phyloP scores from a whole-genome alignment of 2,888 invertebrate species.

The Leucophora obtusa region DNA sequence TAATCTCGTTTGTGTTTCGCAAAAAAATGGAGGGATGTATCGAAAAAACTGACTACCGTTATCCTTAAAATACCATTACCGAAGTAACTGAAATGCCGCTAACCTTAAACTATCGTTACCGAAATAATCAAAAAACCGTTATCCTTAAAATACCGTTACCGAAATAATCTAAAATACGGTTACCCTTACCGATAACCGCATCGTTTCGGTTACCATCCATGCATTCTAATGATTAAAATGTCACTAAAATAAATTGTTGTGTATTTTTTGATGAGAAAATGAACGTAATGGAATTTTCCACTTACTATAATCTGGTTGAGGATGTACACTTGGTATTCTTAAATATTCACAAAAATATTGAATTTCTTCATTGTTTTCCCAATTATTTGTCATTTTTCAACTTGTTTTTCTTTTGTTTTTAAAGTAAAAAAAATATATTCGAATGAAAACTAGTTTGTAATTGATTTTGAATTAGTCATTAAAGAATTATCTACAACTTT shows the following conservation, averaged over 20 bases:
- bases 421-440: background rate
- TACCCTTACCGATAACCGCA: too few species aligned
- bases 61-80: too few species aligned
- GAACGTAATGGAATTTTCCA: background rate
- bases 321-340: slow-evolving; percentile 92
- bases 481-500: background rate
- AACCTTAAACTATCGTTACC: too few species aligned
- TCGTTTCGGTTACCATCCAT: too few species aligned
- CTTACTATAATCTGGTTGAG: slow-evolving; percentile 90
- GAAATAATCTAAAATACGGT: too few species aligned
- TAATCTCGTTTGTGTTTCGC: too few species aligned
- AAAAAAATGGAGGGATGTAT: too few species aligned
- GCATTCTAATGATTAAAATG: too few species aligned
- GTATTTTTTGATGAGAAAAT: background rate
- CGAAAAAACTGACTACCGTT: too few species aligned
- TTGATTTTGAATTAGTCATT: background rate
- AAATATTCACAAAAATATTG: slow-evolving; percentile 91
- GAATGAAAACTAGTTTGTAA: background rate
- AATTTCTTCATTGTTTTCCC: slow-evolving; percentile 82
- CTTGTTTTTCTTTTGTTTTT: background rate
- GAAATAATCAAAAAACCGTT: too few species aligned
- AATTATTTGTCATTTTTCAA: slow-evolving; percentile 67
- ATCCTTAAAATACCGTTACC: too few species aligned
- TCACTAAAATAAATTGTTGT: background rate
- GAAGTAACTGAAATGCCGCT: too few species aligned